phyloP scores from a whole-genome alignment of 2,113 vertebrate genomes.

The Colius striatus region DNA sequence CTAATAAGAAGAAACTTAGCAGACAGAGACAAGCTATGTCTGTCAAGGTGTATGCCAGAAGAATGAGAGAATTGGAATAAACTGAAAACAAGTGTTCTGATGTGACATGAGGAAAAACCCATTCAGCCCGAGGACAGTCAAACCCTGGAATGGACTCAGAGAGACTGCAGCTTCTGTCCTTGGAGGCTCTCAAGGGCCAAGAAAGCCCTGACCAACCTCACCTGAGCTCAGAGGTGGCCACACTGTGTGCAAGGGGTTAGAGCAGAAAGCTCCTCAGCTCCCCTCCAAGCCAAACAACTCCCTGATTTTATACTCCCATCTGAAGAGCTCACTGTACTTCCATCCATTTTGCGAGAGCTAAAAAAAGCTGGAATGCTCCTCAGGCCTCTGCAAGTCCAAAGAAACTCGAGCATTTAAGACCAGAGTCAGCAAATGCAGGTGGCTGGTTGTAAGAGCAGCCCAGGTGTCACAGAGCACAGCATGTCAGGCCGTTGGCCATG shows the following conservation, averaged over 20 bases:
- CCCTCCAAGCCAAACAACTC: background rate
- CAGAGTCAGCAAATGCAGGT: fast-evolving
- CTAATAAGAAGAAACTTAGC: background rate
- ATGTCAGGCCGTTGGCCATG: fast-evolving
- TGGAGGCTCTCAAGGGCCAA: background rate
- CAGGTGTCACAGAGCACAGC: fast-evolving
- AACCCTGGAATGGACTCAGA: background rate
- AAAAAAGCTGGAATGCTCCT: background rate
- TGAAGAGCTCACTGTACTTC: background rate
- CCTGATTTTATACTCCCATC: background rate
- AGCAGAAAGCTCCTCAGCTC: background rate
- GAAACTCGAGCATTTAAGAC: background rate
- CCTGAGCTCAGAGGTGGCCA: background rate
- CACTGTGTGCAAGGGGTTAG: background rate
- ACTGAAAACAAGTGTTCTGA: background rate
- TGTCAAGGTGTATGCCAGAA: fast-evolving
- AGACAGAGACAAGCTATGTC: background rate
- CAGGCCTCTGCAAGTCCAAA: background rate
- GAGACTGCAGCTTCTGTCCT: too few relatives aligned
- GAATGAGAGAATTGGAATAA: background rate
- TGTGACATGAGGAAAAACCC: background rate
- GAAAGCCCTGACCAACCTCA: background rate
- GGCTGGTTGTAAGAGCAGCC: background rate
- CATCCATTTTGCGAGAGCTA: too few relatives aligned
- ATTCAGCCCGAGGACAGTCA: background rate